Evolutionary conservation across 2,888 invertebrate species (phyloP).

Genomic region (Vandiemenella viatica): DNA sequence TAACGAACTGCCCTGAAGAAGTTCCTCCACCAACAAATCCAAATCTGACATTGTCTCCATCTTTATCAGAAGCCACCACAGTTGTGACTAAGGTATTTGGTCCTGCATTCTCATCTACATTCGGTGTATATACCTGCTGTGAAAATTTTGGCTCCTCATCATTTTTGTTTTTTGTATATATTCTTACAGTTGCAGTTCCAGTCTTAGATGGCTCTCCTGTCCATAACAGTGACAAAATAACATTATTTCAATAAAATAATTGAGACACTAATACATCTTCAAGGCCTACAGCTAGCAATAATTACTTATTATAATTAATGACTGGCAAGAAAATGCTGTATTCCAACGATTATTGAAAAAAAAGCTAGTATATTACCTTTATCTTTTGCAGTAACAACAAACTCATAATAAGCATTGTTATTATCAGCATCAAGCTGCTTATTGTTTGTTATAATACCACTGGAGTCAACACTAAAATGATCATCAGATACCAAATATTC

Average conservation of each 20-base stretch:
- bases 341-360: background rate
- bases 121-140: constrained; percentile 90
- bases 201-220: constrained; percentile 74
- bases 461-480: constrained; percentile 86
- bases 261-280: background rate
- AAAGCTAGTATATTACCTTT: constrained; percentile 41
- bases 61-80: constrained; percentile 92
- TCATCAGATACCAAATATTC: constrained; percentile 84
- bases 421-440: constrained; percentile 91
- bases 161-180: constrained; percentile 96
- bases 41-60: constrained; percentile 89
- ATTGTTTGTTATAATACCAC: constrained; percentile 83
- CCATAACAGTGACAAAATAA: constrained; percentile 7
- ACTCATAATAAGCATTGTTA: constrained; percentile 92
- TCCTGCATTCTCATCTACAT: constrained; percentile 90
- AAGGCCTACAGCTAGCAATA: background rate
- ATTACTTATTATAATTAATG: background rate
- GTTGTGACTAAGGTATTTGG: constrained; percentile 91
- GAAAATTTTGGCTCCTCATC: constrained; percentile 95
- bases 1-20: constrained; percentile 83
- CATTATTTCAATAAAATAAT: too few relatives aligned
- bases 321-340: background rate
- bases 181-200: constrained; percentile 82
- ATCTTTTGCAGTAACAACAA: constrained; percentile 84
- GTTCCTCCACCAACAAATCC: constrained; percentile 77